Evolutionary conservation across 2,888 invertebrate genomes (phyloP), one percentile per base, ranked within the genome.

Genomic region (Isoperla grammatica): DNA sequence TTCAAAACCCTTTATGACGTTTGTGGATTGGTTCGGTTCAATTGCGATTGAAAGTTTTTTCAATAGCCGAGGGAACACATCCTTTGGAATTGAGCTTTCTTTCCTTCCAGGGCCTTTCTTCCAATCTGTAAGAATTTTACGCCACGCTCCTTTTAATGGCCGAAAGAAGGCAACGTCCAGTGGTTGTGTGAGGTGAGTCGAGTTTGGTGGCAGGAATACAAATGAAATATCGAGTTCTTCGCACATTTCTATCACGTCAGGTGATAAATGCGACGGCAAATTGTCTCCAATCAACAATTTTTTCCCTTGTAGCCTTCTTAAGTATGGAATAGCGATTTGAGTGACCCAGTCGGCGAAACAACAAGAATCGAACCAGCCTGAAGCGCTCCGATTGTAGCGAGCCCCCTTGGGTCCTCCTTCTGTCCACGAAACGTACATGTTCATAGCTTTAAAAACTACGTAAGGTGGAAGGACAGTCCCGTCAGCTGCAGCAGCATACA

Each of bases 341-440:
- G 60, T n/a, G 53, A 71, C 68, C 72, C 71, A 71, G 60, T 70
- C 70, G 29, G 66, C 64, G 60, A 72, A 71, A 55, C 60, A 62
- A 1, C 42, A 17, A 20, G 50, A 22, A 54, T 71, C 70, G 64
- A 72, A 70, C 72, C 71, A 71, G 4, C 71, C 72, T 20, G 66
- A 67, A 50, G 62, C 61, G 12, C 63, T 67, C 9, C 68, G 42
- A 59, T 68, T 69, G 61, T 67, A 72, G 1, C 67, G 35, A 56
- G 61, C 20, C 59, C 66, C 37, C 45, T 15, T 46, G 3, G 62
- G 61, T 12, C 65, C 66, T 22, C 57, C 59, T 37, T 53, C 60
- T 17, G 56, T 62, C 66, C 67, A 66, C 15, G 59, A 46, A 13
- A 54, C 23, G 43, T 64, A 66, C 11, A 66, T 20, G 48, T 65